phyloP scores from a whole-genome alignment of 1,140 invertebrate genomes.

The Monochamus saltuarius region DNA sequence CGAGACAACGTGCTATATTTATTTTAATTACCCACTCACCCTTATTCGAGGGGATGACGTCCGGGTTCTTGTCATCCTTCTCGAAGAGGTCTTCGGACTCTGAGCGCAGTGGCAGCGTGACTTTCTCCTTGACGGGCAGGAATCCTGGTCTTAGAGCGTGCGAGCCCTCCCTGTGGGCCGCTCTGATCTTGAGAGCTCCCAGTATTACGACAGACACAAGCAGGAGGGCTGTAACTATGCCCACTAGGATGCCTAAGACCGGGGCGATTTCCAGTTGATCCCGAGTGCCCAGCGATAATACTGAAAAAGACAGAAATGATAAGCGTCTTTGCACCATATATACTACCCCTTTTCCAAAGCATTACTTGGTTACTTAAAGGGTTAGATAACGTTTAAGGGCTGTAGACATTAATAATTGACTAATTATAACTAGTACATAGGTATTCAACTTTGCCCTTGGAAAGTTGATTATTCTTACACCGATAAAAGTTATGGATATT shows the following conservation, averaged over 20 bases:
- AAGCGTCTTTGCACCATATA: no score
- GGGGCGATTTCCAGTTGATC: constrained; percentile 70
- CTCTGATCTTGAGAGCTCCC: constrained; percentile 66
- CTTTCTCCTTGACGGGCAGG: constrained; percentile 68
- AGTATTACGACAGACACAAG: constrained; percentile 70
- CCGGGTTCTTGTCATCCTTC: constrained; percentile 79
- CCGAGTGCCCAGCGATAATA: constrained; percentile 46
- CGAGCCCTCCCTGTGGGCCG: constrained; percentile 55
- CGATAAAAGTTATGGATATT: no score
- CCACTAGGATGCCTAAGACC: constrained; percentile 71
- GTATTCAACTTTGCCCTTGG: no score
- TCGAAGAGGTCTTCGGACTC: constrained; percentile 70
- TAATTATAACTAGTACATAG: no score
- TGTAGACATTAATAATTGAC: no score
- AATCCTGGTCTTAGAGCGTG: constrained; percentile 59
- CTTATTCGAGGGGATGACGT: constrained; percentile 84
- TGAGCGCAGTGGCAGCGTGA: constrained; percentile 60
- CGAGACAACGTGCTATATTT: no score
- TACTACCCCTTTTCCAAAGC: no score
- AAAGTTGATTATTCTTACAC: no score
- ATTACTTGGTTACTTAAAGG: no score
- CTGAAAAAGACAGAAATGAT: constrained; percentile 31
- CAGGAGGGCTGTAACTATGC: constrained; percentile 68
- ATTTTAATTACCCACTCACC: constrained; percentile 57
- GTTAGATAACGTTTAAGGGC: no score